A percentile compares a stretch with the other conserved stretches of the same genome.
phyloP scores from a whole-genome alignment of 2,797 vertebrate genomes.

The Botia almorhae region DNA sequence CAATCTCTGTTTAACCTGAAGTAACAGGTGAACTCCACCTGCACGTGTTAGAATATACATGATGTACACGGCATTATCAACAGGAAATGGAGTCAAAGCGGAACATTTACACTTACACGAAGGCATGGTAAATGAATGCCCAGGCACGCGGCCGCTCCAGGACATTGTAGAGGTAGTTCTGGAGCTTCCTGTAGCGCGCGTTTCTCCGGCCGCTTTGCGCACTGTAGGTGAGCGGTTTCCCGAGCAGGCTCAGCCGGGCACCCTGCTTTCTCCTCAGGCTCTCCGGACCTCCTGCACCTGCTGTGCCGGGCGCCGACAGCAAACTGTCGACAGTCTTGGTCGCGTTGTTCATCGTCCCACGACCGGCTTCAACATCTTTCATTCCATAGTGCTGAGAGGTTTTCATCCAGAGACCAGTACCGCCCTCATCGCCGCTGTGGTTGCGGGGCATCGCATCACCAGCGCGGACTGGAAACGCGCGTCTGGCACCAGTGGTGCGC shows the following conservation, averaged over 20 bases:
- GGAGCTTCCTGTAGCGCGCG: constrained; percentile 92
- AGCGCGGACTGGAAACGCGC: constrained; percentile 71
- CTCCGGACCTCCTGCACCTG: constrained; percentile 77
- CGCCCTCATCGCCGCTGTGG: constrained; percentile 88
- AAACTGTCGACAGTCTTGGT: constrained; percentile 75
- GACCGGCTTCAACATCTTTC: constrained; percentile 92
- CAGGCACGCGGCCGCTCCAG: constrained; percentile 91
- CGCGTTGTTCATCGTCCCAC: constrained; percentile 83
- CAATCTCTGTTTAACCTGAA: background rate
- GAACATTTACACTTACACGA: constrained; percentile 86
- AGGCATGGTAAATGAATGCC: constrained; percentile 93
- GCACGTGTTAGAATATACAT: background rate
- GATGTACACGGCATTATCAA: background rate
- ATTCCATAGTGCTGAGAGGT: constrained; percentile 78
- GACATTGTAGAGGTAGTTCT: constrained; percentile 95
- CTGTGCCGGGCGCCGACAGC: constrained; percentile 69
- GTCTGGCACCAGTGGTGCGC: constrained; percentile 66
- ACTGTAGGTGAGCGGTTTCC: constrained; percentile 93
- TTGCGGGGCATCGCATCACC: constrained; percentile 95
- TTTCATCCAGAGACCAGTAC: constrained; percentile 91
- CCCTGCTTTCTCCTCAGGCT: constrained; percentile 85
- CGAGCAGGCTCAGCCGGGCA: constrained; percentile 93
- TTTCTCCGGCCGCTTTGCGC: constrained; percentile 91
- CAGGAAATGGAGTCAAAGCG: background rate
- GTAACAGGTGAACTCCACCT: constrained; percentile 31